Evolutionary conservation across 2,113 vertebrate genomes (phyloP), one percentile per base, ranked within the genome.

Genomic region (Austrofundulus limnaeus): DNA sequence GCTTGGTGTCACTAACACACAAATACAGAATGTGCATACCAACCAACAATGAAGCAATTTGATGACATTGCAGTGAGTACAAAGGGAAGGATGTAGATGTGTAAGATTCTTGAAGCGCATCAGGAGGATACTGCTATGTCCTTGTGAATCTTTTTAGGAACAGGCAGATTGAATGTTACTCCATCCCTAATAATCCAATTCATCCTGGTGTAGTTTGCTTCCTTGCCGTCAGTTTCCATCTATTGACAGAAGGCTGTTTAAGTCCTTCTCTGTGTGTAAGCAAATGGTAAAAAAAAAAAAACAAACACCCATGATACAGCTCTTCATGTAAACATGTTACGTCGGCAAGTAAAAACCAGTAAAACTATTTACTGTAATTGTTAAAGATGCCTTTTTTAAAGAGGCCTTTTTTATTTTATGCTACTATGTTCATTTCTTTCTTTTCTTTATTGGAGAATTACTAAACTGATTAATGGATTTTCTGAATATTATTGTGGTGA

Each of bases 21-120:
- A n/a, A n/a, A n/a, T n/a, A n/a, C n/a, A n/a, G n/a, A n/a, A n/a
- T n/a, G n/a, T n/a, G n/a, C n/a, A n/a, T n/a, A n/a, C n/a, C n/a
- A n/a, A n/a, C n/a, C n/a, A n/a, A n/a, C n/a, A n/a, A n/a, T n/a
- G n/a, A n/a, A n/a, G n/a, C n/a, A n/a, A n/a, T n/a, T n/a, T n/a
- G n/a, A n/a, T n/a, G n/a, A n/a, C n/a, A n/a, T n/a, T n/a, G n/a
- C n/a, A n/a, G n/a, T n/a, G n/a, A n/a, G n/a, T n/a, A n/a, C n/a
- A n/a, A n/a, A n/a, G n/a, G n/a, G n/a, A n/a, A 70, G 38, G 21
- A 47, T 72, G 60, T 70, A 79, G 66, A 78, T 82, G 56, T 61
- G 58, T 64, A 55, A 75, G 54, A 75, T 80, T 62, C 82, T 70
- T 39, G 68, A 61, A 56, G 43, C 37, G 72, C 71, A 53, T 63